Conservation (phyloP, 2,113 vertebrate species). For the Ceyx margarethae region DNA sequence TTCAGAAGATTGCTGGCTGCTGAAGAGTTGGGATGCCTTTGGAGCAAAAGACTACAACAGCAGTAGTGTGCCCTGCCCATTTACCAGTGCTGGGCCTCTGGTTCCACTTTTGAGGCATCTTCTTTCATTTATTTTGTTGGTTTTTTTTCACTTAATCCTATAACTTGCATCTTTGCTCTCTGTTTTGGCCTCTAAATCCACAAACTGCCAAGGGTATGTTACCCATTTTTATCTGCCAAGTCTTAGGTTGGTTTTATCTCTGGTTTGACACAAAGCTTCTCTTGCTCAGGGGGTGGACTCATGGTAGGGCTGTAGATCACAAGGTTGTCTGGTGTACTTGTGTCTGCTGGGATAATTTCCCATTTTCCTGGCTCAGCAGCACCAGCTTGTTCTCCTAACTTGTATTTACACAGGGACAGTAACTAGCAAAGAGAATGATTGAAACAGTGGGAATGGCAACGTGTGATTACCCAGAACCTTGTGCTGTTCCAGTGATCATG, state of each 20-base stretch:
- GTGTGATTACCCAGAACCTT: neutral
- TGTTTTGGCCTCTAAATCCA: neutral
- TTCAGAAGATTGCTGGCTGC: neutral
- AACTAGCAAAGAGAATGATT: neutral
- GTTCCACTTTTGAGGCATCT: neutral
- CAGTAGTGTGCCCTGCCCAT: neutral
- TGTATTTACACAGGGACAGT: neutral
- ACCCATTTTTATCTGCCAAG: neutral
- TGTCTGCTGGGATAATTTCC: neutral
- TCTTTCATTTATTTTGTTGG: neutral
- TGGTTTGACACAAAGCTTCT: neutral
- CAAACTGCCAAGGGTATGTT: neutral
- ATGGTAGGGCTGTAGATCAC: neutral
- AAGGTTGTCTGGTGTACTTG: neutral
- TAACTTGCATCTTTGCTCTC: neutral
- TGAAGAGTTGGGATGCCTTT: neutral
- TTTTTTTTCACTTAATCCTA: neutral
- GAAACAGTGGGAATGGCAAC: neutral
- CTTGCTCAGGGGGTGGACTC: neutral
- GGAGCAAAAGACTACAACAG: neutral
- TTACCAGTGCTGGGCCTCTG: neutral
- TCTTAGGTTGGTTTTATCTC: neutral
- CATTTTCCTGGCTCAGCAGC: neutral
- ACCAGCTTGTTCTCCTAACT: neutral
- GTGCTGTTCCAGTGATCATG: neutral